A percentile compares a stretch with the other conserved stretches of the same genome.
phyloP scores from a whole-genome alignment of 2,888 invertebrate species.

The Caenorhabditis afra region DNA sequence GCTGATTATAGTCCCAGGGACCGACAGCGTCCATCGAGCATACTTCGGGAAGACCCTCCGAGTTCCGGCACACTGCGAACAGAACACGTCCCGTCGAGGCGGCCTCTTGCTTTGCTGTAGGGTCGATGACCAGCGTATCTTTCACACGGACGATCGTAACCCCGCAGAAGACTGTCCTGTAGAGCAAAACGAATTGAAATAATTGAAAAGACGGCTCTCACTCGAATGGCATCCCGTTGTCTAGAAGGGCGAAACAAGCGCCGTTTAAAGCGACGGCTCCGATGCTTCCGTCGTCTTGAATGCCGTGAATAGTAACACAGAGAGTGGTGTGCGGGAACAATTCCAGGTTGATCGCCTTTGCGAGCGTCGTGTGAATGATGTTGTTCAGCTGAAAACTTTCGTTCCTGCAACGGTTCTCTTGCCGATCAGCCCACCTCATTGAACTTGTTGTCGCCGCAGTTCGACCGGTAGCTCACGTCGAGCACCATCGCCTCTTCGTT shows the following conservation, averaged over 20 bases:
- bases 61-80: conserved; percentile 51
- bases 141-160: conserved; percentile 64
- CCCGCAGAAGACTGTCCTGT: conserved; percentile 67
- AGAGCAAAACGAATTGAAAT: too few species aligned
- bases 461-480: conserved; percentile 62
- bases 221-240: conserved; percentile 65
- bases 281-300: conserved; percentile 68
- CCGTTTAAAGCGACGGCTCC: conserved; percentile 66
- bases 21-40: conserved; percentile 50
- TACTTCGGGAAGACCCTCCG: conserved; percentile 38
- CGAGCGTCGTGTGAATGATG: conserved; percentile 59
- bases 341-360: conserved; percentile 59
- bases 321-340: conserved; percentile 66
- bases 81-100: conserved; percentile 63
- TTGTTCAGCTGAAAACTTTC: conserved; percentile 59
- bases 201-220: conserved; percentile 7
- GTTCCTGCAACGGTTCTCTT: background rate
- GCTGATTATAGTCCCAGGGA: conserved; percentile 26
- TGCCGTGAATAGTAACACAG: conserved; percentile 65
- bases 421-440: conserved; percentile 31
- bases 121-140: conserved; percentile 65
- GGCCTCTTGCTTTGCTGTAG: conserved; percentile 60
- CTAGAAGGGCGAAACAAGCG: conserved; percentile 64
- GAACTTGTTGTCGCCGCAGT: conserved; percentile 61
- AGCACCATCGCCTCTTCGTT: conserved; percentile 61